These are phyloP conservation scores for Speoplatyrhinus poulsoni DNA, from an alignment of 2,113 vertebrate species.

Conservation along the genomic window DNA sequence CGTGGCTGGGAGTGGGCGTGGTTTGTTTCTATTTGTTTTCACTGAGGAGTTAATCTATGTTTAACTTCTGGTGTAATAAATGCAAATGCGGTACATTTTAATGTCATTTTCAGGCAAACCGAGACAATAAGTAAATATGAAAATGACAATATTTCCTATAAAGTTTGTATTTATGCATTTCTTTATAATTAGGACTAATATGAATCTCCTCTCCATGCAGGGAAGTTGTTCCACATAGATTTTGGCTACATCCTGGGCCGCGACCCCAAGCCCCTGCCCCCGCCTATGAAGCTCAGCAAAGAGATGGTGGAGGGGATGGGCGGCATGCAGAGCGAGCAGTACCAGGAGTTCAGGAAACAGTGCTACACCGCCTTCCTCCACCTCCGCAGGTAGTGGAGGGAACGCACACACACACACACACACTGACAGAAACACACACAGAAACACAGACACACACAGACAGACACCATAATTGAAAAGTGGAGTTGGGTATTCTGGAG, in stretches of 20 bases:
- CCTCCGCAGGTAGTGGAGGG: conserved; percentile 83
- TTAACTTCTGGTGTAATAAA: too few species aligned
- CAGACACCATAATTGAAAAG: conserved; percentile 37
- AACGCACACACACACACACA: conserved; percentile 9
- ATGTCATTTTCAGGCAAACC: too few species aligned
- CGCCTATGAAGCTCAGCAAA: conserved; percentile 98
- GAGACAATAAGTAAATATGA: too few species aligned
- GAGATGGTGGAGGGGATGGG: conserved; percentile 99
- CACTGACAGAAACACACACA: not conserved
- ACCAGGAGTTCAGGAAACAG: conserved; percentile 98
- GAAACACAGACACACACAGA: too few species aligned
- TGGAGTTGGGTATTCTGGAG: too few species aligned
- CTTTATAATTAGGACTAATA: not conserved
- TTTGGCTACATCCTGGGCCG: conserved; percentile 98
- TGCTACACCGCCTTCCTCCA: conserved; percentile 98
- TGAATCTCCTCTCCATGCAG: conserved; percentile 62
- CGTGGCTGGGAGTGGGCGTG: too few species aligned
- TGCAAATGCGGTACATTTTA: too few species aligned
- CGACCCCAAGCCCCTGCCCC: conserved; percentile 95
- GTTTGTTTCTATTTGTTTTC: too few species aligned
- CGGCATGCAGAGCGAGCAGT: conserved; percentile 97
- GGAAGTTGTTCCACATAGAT: conserved; percentile 98
- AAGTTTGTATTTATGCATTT: too few species aligned
- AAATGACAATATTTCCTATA: too few species aligned
- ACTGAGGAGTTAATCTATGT: too few species aligned